Percentiles rank a stretch among this genome's conserved stretches.
Conservation (phyloP, 2,797 vertebrate genomes). For the Gambusia yucatana region DNA sequence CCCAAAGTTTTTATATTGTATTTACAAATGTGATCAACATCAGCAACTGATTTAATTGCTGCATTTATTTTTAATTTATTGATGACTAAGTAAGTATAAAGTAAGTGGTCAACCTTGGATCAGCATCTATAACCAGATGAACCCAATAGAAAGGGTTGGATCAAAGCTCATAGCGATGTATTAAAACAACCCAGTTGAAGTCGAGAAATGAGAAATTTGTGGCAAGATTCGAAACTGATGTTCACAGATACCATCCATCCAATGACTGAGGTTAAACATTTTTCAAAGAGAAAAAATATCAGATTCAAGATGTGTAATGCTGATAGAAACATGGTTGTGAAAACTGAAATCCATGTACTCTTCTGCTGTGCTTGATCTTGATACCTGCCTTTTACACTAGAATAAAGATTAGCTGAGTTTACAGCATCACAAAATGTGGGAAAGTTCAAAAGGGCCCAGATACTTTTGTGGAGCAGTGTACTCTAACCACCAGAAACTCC, state of each 20-base stretch:
- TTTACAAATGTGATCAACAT: neutral
- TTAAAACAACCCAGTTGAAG: neutral
- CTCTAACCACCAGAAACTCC: conserved; percentile 34
- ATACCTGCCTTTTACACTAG: neutral
- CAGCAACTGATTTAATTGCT: neutral
- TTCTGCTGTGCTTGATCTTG: neutral
- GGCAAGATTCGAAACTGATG: neutral
- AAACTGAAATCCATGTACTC: neutral
- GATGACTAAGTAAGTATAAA: neutral
- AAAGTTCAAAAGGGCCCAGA: neutral
- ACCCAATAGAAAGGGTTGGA: neutral
- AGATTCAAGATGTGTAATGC: neutral
- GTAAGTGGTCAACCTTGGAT: neutral
- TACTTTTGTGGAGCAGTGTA: neutral
- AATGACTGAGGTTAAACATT: neutral
- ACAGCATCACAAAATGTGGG: neutral
- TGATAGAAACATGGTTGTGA: neutral
- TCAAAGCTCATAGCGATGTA: neutral
- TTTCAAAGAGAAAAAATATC: neutral
- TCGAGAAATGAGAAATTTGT: neutral
- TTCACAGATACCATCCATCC: neutral
- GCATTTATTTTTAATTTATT: neutral
- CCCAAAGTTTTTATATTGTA: neutral
- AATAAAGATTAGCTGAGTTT: neutral
- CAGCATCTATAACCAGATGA: neutral